Evolutionary conservation across 2,113 vertebrate genomes (phyloP), one percentile per base, ranked within the genome.

Genomic region (Patagioenas fasciata): DNA sequence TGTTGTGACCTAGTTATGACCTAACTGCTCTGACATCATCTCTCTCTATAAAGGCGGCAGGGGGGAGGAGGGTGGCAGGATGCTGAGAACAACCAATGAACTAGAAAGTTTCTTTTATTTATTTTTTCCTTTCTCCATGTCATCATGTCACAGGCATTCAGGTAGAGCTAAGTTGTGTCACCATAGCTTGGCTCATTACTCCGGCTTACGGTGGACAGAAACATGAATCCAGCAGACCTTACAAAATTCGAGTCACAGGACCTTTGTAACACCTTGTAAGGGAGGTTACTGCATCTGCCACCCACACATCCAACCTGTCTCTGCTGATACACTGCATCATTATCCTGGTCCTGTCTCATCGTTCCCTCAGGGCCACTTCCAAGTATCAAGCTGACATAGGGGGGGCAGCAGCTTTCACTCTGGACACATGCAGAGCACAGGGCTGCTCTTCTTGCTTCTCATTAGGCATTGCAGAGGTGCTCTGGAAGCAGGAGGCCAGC

Each of bases 1-100:
- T 85, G 28, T 11, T 71, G n/a, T 60, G 79, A 84, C 14, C 11
- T 25, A 64, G 66, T 36, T 78, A 94, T 26, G 40, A 26, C 80
- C 38, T 79, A 50, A 67, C 60, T 80, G 66, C 69, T 85, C 88
- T 95, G 74, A 95, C 85, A 89, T 89, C 67, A 88, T 25, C 40
- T 38, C 44, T 38, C 85, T 83, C 10, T 42, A 66, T 47, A 47
- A 19, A 47, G 44, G 44, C 42, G 15, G 67, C n/a, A 75, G 14
- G 21, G 36, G 36, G 51, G 48, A 87, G 69, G 48, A 91, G 75
- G 32, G 62, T 19, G 44, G 40, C 50, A 69, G 40, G 82, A 80
- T 80, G 50, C 74, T 73, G 72, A 80, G 66, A 87, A 69, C 29
- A 38, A 42, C 31, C 28, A 73, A 64, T 6, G 54, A 89, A 62